These are phyloP conservation scores for Spermophilus dauricus DNA, from an alignment of 2,113 vertebrate genomes.

Conservation along the genomic window DNA sequence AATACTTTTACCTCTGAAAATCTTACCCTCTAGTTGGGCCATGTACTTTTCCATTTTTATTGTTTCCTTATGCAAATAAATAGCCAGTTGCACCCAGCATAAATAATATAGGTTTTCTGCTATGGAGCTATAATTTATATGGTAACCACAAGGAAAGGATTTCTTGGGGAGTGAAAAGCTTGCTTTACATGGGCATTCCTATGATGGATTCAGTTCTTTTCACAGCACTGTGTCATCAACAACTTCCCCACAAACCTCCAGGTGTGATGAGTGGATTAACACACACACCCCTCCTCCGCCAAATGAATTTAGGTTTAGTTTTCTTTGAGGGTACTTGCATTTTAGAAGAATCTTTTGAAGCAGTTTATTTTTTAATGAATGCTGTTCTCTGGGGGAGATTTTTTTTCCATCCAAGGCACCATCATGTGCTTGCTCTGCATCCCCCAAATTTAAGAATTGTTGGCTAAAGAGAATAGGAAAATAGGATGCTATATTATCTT, in stretches of 20 bases:
- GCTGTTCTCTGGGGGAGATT: neutral
- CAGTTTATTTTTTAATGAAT: constrained; percentile 35
- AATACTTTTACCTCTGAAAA: neutral
- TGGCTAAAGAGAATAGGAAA: neutral
- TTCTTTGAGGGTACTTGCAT: neutral
- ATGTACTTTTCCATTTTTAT: neutral
- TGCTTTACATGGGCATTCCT: neutral
- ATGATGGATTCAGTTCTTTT: neutral
- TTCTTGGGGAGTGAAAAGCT: neutral
- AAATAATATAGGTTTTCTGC: neutral
- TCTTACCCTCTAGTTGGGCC: neutral
- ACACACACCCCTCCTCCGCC: neutral
- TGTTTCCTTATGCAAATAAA: constrained; percentile 25
- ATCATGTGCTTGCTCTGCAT: neutral
- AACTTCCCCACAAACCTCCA: neutral
- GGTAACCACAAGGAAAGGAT: neutral
- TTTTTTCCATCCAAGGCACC: neutral
- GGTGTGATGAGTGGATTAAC: neutral
- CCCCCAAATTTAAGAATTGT: neutral
- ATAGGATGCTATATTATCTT: neutral
- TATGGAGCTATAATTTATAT: neutral
- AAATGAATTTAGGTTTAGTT: neutral
- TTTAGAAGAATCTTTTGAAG: constrained; percentile 18
- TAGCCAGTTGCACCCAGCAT: neutral
- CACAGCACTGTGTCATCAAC: neutral